phyloP scores from a whole-genome alignment of 2,797 vertebrate species.

The Rhabdomys pumilio region DNA sequence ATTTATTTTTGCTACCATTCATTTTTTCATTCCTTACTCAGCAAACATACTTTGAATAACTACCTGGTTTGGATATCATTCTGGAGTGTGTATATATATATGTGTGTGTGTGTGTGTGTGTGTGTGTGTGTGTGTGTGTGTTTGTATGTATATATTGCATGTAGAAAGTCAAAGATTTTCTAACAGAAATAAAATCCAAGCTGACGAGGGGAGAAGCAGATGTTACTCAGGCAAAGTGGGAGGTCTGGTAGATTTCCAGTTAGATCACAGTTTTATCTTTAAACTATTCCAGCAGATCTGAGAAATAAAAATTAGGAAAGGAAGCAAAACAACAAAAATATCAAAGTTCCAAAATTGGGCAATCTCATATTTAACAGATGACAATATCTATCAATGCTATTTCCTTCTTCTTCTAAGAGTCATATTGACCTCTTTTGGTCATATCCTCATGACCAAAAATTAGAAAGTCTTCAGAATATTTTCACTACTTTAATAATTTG shows the following conservation, averaged over 20 bases:
- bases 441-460: slow-evolving; percentile 55
- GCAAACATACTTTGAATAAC: not conserved
- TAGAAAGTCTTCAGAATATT: slow-evolving; percentile 54
- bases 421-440: not conserved
- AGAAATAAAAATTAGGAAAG: slow-evolving; percentile 59
- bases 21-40: not conserved
- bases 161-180: slow-evolving; percentile 36
- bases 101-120: too few relatives aligned
- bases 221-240: slow-evolving; percentile 75
- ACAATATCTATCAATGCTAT: slow-evolving; percentile 10
- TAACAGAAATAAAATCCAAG: slow-evolving; percentile 36
- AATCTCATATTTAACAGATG: slow-evolving; percentile 71
- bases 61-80: not conserved
- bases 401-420: slow-evolving; percentile 39
- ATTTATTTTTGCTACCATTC: not conserved
- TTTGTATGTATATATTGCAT: not conserved
- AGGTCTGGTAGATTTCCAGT: slow-evolving; percentile 71
- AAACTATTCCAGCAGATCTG: slow-evolving; percentile 65
- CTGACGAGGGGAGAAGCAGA: not conserved
- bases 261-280: slow-evolving; percentile 69
- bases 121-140: too few relatives aligned
- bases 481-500: slow-evolving; percentile 49
- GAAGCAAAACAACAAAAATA: slow-evolving; percentile 38
- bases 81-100: not conserved
- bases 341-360: slow-evolving; percentile 52